A percentile compares a stretch with the other conserved stretches of the same genome.
Conservation (phyloP, 2,797 vertebrate species). For the Microhierax caerulescens region DNA sequence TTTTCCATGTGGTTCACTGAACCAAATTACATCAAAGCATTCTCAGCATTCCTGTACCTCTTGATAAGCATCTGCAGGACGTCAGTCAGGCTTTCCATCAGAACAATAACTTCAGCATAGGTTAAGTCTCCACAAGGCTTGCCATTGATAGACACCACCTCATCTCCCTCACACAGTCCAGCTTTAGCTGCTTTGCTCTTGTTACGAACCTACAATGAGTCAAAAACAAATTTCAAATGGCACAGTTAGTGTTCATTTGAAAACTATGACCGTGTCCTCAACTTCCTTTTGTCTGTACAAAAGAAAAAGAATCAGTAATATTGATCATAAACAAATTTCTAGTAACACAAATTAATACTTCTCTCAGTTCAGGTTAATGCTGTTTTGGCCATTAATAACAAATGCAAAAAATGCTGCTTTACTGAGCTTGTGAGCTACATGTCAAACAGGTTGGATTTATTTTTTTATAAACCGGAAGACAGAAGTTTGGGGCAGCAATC, state of each 20-base stretch:
- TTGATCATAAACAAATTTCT: neutral
- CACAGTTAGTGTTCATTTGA: neutral
- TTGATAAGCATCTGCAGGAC: slow-evolving; percentile 89
- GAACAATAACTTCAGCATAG: slow-evolving; percentile 82
- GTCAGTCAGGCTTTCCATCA: slow-evolving; percentile 83
- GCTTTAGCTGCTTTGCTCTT: slow-evolving; percentile 84
- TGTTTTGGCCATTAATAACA: neutral
- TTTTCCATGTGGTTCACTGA: neutral
- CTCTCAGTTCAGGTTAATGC: neutral
- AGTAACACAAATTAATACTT: neutral
- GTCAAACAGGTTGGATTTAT: neutral
- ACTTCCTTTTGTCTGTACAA: neutral
- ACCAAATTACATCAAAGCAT: neutral
- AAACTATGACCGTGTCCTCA: neutral
- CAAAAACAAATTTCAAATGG: neutral
- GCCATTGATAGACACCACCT: slow-evolving; percentile 92
- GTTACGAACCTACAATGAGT: slow-evolving; percentile 80
- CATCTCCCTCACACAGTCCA: slow-evolving; percentile 88
- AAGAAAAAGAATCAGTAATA: neutral
- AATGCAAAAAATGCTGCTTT: neutral
- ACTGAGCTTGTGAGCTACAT: neutral
- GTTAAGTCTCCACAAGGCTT: slow-evolving; percentile 86
- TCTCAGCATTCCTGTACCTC: slow-evolving; percentile 80
- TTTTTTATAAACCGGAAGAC: neutral
- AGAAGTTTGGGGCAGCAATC: neutral